Conservation (phyloP, 37 sponge, comb jelly and placozoan species). For the Hormiphora californensis region DNA sequence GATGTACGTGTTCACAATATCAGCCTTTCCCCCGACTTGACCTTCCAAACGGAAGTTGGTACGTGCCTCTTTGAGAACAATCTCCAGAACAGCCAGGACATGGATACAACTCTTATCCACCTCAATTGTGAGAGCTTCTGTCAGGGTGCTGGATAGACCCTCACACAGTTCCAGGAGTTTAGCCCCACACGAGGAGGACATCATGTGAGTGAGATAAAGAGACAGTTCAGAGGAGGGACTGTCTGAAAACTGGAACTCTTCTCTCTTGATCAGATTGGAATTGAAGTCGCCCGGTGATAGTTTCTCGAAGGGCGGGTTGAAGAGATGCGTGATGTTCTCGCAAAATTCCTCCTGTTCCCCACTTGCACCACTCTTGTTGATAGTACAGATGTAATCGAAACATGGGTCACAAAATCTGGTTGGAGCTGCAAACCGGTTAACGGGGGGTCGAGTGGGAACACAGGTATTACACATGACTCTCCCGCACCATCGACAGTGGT, state of each 20-base stretch:
- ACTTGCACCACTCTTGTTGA: not conserved
- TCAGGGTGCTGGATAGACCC: not conserved
- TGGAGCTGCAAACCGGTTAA: slow-evolving; percentile 5
- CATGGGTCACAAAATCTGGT: not conserved
- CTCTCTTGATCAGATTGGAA: not conserved
- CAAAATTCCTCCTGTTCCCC: not conserved
- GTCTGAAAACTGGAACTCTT: not conserved
- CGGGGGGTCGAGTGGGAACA: slow-evolving; percentile 15
- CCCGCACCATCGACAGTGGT: slow-evolving; percentile 47
- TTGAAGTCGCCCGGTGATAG: not conserved
- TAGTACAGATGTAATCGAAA: too few species aligned
- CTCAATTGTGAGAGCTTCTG: not conserved
- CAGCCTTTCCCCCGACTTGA: not conserved
- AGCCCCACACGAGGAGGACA: slow-evolving; percentile 21
- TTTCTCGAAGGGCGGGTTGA: slow-evolving; percentile 30
- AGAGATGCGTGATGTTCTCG: slow-evolving; percentile 9
- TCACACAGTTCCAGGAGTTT: slow-evolving; percentile 6
- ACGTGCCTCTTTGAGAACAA: not conserved
- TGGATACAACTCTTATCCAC: not conserved
- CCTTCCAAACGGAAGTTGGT: not conserved
- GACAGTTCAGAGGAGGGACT: slow-evolving; percentile 37
- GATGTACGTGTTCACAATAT: not conserved
- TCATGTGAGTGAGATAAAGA: slow-evolving; percentile 31
- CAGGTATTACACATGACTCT: slow-evolving; percentile 36
- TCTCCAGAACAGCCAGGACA: not conserved